A percentile compares a stretch with the other conserved stretches of the same genome.
Conservation (phyloP, 2,797 vertebrate species). For the Lithobates pipiens region DNA sequence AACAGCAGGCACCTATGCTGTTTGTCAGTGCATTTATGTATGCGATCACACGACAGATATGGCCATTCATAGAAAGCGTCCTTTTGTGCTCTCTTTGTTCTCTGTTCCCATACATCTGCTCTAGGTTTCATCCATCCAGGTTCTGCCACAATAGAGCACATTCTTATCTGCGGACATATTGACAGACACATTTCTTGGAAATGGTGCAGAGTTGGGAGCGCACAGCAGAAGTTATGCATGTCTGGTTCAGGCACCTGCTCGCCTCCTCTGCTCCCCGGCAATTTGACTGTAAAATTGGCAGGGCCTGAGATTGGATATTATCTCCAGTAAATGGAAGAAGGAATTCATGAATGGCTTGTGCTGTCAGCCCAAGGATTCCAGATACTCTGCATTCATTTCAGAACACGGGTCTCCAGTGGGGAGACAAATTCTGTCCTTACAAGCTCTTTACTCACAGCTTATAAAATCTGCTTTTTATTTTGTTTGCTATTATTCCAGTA, state of each 20-base stretch:
- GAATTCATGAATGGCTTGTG: conserved; percentile 2
- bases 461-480: no score
- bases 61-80: neutral
- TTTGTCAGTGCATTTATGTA: no score
- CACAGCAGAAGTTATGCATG: conserved; percentile 1
- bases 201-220: neutral
- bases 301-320: neutral
- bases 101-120: neutral
- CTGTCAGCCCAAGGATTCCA: conserved; percentile 8
- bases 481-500: no score
- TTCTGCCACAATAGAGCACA: neutral
- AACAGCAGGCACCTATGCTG: no score
- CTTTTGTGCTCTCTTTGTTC: conserved; percentile 1
- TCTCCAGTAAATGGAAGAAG: conserved; percentile 20
- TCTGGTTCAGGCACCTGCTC: conserved; percentile 8
- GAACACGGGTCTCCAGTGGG: neutral
- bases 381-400: conserved; percentile 1
- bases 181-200: neutral
- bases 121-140: neutral
- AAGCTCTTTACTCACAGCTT: no score
- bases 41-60: no score
- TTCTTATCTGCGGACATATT: neutral
- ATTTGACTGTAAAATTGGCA: conserved; percentile 26
- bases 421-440: neutral
- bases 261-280: neutral